These are phyloP conservation scores for Drosophila neoperkinsi DNA, from an alignment of 2,888 invertebrate genomes.

Conservation along the genomic window DNA sequence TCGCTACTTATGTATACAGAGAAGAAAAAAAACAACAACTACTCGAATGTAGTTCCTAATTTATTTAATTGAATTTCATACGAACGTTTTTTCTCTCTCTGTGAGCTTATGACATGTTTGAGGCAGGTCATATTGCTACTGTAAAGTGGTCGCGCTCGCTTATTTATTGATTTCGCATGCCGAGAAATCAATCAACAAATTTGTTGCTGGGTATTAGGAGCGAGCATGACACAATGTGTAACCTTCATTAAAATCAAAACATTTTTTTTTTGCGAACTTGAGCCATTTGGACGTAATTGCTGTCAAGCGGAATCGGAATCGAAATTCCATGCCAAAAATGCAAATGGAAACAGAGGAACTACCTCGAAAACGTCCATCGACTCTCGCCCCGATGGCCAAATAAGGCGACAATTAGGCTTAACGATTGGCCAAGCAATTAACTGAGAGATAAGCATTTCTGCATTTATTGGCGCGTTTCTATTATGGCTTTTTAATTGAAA, in stretches of 20 bases:
- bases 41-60: neutral
- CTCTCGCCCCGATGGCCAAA: slow-evolving; percentile 58
- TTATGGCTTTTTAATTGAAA: slow-evolving; percentile 46
- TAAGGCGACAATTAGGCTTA: slow-evolving; percentile 70
- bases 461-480: slow-evolving; percentile 55
- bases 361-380: slow-evolving; percentile 80
- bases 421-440: slow-evolving; percentile 43
- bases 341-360: slow-evolving; percentile 61
- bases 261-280: slow-evolving; percentile 67
- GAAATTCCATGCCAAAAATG: slow-evolving; percentile 56
- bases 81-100: neutral
- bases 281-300: slow-evolving; percentile 72
- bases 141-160: slow-evolving; percentile 50
- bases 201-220: slow-evolving; percentile 46
- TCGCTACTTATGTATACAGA: slow-evolving; percentile 1
- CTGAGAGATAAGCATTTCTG: slow-evolving; percentile 62
- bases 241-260: slow-evolving; percentile 71
- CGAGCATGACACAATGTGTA: slow-evolving; percentile 46
- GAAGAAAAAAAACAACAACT: neutral
- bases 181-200: slow-evolving; percentile 76
- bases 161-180: slow-evolving; percentile 61
- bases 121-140: slow-evolving; percentile 64
- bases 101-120: slow-evolving; percentile 14
- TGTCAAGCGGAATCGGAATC: slow-evolving; percentile 66
- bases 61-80: neutral